A percentile compares a stretch with the other conserved stretches of the same genome.
These are phyloP conservation scores for Acanthaster planci DNA, from an alignment of 35 echinoderm and acorn worm species.

Conservation along the genomic window DNA sequence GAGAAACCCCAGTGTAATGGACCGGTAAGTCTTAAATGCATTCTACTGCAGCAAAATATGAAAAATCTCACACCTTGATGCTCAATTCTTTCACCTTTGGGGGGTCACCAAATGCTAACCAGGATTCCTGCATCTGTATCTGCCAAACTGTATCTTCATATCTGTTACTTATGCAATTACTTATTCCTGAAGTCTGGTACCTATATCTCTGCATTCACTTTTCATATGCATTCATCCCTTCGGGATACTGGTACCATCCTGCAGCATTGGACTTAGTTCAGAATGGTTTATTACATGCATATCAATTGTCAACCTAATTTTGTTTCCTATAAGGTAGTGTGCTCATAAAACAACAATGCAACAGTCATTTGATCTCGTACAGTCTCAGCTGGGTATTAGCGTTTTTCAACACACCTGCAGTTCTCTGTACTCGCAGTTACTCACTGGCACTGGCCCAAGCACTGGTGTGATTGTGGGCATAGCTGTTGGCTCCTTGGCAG, in stretches of 20 bases:
- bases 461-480: neutral
- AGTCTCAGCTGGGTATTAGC: neutral
- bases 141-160: too few relatives aligned
- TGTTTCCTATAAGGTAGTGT: neutral
- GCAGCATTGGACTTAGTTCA: neutral
- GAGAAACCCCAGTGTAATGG: neutral
- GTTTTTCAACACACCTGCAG: neutral
- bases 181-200: too few relatives aligned
- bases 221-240: too few relatives aligned
- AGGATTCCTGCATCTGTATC: too few relatives aligned
- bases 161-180: too few relatives aligned
- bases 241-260: too few relatives aligned
- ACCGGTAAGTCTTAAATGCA: constrained; percentile 1
- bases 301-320: neutral
- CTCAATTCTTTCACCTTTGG: too few relatives aligned
- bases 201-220: too few relatives aligned
- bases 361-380: neutral
- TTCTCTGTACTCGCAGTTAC: neutral
- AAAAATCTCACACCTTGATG: neutral
- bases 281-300: neutral
- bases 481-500: neutral
- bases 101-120: too few relatives aligned
- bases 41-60: neutral
- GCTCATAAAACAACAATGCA: neutral
- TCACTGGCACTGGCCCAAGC: neutral